These are phyloP conservation scores for Polydrusus cervinus DNA, from an alignment of 2,888 invertebrate genomes.

Conservation along the genomic window DNA sequence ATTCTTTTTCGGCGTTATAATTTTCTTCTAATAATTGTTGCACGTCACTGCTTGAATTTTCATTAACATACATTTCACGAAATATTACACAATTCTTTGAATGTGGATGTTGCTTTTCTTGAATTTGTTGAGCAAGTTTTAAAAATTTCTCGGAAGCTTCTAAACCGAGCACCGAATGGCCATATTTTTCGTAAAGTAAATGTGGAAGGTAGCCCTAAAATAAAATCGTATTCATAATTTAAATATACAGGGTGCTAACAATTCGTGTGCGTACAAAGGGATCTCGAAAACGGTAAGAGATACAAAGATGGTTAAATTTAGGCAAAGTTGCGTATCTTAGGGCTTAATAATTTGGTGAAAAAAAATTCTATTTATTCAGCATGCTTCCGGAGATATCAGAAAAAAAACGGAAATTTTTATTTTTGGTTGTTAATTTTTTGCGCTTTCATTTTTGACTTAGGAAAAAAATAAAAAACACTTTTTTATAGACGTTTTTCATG, in stretches of 20 bases:
- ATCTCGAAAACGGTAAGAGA: no score
- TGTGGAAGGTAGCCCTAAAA: conserved; percentile 84
- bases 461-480: no score
- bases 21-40: conserved; percentile 57
- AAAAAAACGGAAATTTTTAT: no score
- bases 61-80: conserved; percentile 74
- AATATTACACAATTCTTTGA: conserved; percentile 76
- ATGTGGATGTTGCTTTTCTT: conserved; percentile 73
- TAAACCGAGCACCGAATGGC: conserved; percentile 78
- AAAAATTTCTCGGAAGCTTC: conserved; percentile 78
- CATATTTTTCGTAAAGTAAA: conserved; percentile 75
- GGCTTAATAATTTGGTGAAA: no score
- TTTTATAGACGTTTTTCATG: no score
- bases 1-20: conserved; percentile 43
- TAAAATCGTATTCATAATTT: neutral
- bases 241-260: neutral
- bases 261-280: no score
- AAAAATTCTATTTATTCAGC: no score
- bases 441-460: no score
- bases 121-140: conserved; percentile 75
- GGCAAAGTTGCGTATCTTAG: no score
- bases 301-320: no score
- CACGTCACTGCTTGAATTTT: conserved; percentile 71
- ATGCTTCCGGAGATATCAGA: no score
- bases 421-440: no score